Conservation (phyloP, 2,888 invertebrate species). For the Xylocampa areola region DNA sequence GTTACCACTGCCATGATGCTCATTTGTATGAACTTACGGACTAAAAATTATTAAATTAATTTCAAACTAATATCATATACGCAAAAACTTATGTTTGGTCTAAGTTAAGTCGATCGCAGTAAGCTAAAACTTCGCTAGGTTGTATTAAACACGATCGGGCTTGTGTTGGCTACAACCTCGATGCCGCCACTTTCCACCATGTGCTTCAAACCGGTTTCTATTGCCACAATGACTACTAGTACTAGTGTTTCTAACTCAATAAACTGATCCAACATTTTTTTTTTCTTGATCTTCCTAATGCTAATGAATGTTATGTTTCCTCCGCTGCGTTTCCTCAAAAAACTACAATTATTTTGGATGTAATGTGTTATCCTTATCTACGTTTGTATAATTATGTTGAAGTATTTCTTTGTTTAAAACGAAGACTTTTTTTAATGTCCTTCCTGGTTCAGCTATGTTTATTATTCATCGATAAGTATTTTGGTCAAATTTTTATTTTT, state of each 20-base stretch:
- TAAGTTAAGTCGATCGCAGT: conserved; percentile 9
- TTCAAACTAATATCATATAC: too few relatives aligned
- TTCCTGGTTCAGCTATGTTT: conserved; percentile 3
- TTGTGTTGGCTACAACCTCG: conserved; percentile 58
- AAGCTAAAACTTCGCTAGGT: conserved; percentile 29
- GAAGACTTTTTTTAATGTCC: conserved; percentile 3
- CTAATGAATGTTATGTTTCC: conserved; percentile 40
- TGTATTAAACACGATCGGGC: conserved; percentile 36
- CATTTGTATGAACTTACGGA: too few relatives aligned
- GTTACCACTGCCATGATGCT: too few relatives aligned
- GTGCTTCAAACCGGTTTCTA: conserved; percentile 75
- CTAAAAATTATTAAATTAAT: too few relatives aligned
- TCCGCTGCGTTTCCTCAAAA: conserved; percentile 34
- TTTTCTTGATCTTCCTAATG: conserved; percentile 45
- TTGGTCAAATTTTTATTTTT: background rate
- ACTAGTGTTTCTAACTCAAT: conserved; percentile 54
- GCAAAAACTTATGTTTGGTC: conserved; percentile 13
- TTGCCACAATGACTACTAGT: conserved; percentile 44
- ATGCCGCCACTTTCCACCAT: conserved; percentile 77
- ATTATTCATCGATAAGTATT: too few relatives aligned
- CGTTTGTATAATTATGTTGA: background rate
- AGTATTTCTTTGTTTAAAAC: background rate
- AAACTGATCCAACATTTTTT: conserved; percentile 46
- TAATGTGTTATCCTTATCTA: background rate
- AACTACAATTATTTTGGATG: conserved; percentile 1